phyloP scores from a whole-genome alignment of 2,888 invertebrate genomes.

The Ommatoiulus sabulosus region DNA sequence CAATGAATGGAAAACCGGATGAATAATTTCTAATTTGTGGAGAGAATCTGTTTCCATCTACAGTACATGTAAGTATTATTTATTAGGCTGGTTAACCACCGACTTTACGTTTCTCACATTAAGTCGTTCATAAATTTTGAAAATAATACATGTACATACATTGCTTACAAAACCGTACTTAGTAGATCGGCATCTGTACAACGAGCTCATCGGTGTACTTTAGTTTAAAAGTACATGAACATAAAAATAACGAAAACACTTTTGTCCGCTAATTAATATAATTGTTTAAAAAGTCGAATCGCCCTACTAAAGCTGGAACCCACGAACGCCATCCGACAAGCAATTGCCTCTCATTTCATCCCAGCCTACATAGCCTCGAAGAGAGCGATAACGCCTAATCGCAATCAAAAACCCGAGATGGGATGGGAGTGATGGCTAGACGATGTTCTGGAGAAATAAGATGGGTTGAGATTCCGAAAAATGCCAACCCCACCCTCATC shows the following conservation, averaged over 20 bases:
- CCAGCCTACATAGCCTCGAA: background rate
- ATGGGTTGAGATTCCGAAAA: conserved; percentile 5
- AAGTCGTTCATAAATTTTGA: too few relatives aligned
- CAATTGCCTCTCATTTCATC: background rate
- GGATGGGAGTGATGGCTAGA: conserved; percentile 42
- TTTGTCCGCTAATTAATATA: background rate
- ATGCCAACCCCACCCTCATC: conserved; percentile 9
- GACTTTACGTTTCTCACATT: too few relatives aligned
- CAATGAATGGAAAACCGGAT: too few relatives aligned
- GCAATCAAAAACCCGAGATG: conserved; percentile 32
- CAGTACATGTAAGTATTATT: too few relatives aligned
- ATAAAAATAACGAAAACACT: background rate
- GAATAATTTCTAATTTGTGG: too few relatives aligned
- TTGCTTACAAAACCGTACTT: too few relatives aligned
- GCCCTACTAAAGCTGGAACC: background rate
- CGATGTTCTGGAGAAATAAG: background rate
- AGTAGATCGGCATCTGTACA: background rate
- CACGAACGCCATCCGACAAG: background rate
- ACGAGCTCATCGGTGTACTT: background rate
- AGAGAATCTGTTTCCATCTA: too few relatives aligned
- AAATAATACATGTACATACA: too few relatives aligned
- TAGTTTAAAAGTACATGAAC: background rate
- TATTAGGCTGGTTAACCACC: too few relatives aligned
- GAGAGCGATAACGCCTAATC: conserved; percentile 28
- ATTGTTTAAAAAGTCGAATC: background rate